These are phyloP conservation scores for Nasonovia ribisnigri DNA, from an alignment of 2,888 invertebrate species.

Conservation along the genomic window DNA sequence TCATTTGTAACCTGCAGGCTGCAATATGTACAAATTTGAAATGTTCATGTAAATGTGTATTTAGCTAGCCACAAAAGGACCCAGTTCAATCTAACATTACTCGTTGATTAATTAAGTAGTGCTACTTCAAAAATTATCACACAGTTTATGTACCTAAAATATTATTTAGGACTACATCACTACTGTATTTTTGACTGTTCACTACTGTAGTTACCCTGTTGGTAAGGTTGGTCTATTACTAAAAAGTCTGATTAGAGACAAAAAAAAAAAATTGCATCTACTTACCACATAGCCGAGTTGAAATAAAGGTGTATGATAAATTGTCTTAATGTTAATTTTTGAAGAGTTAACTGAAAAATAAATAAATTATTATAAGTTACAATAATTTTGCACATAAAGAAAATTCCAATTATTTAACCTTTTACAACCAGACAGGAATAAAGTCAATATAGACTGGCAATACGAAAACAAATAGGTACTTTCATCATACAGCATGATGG, in stretches of 20 bases:
- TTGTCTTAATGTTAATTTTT: constrained; percentile 18
- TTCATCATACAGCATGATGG: background rate
- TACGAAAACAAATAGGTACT: background rate
- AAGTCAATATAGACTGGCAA: background rate
- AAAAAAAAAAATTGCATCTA: background rate
- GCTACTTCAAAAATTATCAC: background rate
- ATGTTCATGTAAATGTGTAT: background rate
- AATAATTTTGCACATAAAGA: background rate
- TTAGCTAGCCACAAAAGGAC: background rate
- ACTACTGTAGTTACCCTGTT: no score
- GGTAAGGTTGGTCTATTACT: background rate
- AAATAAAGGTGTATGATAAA: constrained; percentile 22
- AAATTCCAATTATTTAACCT: background rate
- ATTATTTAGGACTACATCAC: background rate
- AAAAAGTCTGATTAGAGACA: background rate
- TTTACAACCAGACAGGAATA: background rate
- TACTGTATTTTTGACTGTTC: background rate
- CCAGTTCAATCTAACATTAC: background rate
- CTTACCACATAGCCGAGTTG: constrained; percentile 64
- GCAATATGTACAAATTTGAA: background rate
- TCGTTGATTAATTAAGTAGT: background rate
- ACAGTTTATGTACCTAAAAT: background rate
- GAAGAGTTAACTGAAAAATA: constrained; percentile 39
- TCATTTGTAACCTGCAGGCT: background rate
- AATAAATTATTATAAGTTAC: background rate